Conservation (phyloP, 2,113 vertebrate species). For the Lepus americanus region DNA sequence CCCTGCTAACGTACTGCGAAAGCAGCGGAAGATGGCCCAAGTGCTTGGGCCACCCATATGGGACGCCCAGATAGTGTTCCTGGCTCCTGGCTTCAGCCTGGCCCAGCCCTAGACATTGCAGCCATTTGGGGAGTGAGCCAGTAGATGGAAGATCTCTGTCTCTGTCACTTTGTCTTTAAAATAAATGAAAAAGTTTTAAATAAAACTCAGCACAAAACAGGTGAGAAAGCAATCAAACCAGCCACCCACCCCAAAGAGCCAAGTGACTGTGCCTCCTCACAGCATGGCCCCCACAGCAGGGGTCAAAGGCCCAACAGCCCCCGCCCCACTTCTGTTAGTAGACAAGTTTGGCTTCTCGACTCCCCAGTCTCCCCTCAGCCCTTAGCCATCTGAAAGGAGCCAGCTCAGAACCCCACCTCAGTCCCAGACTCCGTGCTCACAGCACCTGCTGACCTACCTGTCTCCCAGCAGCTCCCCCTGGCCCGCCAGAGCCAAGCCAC, state of each 20-base stretch:
- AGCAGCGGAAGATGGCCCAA: too few relatives aligned
- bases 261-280: fast-evolving
- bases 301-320: neutral
- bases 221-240: neutral
- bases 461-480: neutral
- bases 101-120: too few relatives aligned
- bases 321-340: neutral
- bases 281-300: neutral
- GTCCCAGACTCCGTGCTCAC: neutral
- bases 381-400: neutral
- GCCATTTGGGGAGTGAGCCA: too few relatives aligned
- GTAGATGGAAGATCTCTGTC: too few relatives aligned
- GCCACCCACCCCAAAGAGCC: neutral
- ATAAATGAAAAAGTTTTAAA: too few relatives aligned
- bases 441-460: neutral
- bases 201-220: neutral
- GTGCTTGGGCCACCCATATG: too few relatives aligned
- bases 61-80: too few relatives aligned
- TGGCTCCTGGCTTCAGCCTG: too few relatives aligned
- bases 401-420: neutral
- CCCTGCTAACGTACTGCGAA: too few relatives aligned
- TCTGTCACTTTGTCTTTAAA: too few relatives aligned
- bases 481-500: neutral
- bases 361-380: neutral
- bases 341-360: neutral